Conservation (phyloP, 1,140 invertebrate genomes). For the Brachionus rubens region DNA sequence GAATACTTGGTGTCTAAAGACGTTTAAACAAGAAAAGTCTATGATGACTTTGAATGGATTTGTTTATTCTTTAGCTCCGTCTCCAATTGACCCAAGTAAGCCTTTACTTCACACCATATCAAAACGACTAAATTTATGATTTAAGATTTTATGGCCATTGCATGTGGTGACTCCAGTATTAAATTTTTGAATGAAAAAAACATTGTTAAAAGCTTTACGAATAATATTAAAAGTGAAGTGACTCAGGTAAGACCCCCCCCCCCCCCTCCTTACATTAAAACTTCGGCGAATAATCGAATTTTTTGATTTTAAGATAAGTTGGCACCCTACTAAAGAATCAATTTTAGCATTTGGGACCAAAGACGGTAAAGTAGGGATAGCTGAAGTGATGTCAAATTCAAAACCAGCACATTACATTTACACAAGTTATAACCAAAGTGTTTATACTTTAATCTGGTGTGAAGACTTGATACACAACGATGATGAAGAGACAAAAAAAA, state of each 20-base stretch:
- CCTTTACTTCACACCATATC: background rate
- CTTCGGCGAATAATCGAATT: too few species aligned
- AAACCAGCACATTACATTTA: constrained; percentile 38
- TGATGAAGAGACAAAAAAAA: background rate
- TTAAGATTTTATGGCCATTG: constrained; percentile 32
- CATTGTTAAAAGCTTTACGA: background rate
- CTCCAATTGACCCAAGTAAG: constrained; percentile 42
- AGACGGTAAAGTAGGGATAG: constrained; percentile 31
- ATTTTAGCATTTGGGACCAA: constrained; percentile 40
- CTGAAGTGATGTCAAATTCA: background rate
- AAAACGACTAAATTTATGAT: background rate
- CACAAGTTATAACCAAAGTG: constrained; percentile 29
- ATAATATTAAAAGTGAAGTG: constrained; percentile 39
- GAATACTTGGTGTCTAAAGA: constrained; percentile 7
- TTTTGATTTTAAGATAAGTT: too few species aligned
- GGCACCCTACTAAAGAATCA: constrained; percentile 42
- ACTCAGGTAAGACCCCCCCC: too few species aligned
- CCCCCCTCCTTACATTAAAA: too few species aligned
- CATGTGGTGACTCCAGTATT: constrained; percentile 8
- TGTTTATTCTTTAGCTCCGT: constrained; percentile 17
- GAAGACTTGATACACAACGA: background rate
- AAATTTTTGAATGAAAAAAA: constrained; percentile 11
- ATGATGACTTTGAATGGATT: constrained; percentile 37
- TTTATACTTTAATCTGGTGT: constrained; percentile 37
- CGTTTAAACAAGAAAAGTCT: constrained; percentile 1